phyloP scores from a whole-genome alignment of 2,797 vertebrate genomes.

The Centroberyx gerrardi region DNA sequence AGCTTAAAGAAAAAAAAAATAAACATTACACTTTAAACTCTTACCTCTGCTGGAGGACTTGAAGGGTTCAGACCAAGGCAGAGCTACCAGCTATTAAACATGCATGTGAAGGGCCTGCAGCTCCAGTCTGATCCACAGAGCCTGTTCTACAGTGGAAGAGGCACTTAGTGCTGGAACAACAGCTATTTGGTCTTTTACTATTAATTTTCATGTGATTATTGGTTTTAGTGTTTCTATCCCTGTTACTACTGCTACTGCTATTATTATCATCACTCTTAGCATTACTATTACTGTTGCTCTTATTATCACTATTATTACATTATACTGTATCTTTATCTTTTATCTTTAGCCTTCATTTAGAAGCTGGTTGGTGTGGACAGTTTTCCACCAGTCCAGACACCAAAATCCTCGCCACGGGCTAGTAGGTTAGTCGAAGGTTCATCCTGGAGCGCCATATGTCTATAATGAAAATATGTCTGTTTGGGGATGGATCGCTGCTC shows the following conservation, averaged over 20 bases:
- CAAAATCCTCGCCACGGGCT: constrained; percentile 54
- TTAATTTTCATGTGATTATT: not conserved
- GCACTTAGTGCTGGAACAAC: constrained; percentile 23
- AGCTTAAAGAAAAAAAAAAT: constrained; percentile 37
- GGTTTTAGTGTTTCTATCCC: not conserved
- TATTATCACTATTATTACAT: not conserved
- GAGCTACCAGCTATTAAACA: constrained; percentile 67
- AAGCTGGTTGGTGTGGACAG: constrained; percentile 19
- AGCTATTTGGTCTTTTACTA: not conserved
- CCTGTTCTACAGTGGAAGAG: constrained; percentile 20
- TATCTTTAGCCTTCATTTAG: constrained; percentile 26
- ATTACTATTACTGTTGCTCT: constrained; percentile 14
- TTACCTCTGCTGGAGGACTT: constrained; percentile 27
- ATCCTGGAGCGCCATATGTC: constrained; percentile 26
- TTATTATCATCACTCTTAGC: constrained; percentile 24
- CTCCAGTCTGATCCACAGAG: constrained; percentile 41
- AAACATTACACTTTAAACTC: constrained; percentile 49
- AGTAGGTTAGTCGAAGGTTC: constrained; percentile 35
- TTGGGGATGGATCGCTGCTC: not conserved
- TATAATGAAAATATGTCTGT: constrained; percentile 25
- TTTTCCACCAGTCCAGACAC: constrained; percentile 44
- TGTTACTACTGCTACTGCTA: not conserved
- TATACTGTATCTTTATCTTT: not conserved
- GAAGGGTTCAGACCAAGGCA: constrained; percentile 41
- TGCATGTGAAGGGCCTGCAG: constrained; percentile 66